Base-by-base conservation (phyloP, 2,797 vertebrate species). In the Hydrocynus forskahlii region DNA sequence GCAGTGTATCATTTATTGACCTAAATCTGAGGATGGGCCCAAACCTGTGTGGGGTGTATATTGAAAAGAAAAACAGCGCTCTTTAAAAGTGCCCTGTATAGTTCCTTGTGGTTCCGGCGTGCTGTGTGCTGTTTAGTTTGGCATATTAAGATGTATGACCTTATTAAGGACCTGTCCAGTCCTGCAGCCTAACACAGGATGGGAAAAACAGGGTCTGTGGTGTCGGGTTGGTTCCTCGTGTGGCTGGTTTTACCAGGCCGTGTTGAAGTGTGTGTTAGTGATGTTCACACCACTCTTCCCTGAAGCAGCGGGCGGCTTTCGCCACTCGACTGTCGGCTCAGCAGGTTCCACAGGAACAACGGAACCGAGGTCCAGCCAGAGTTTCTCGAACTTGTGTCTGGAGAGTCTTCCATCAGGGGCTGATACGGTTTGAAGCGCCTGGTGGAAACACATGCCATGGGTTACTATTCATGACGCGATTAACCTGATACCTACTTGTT, bases 381-480 rank as follows among this genome's bases (percentile, higher is more conserved):
- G 86, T 91, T 79, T 88, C 92, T 90, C 43, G 86, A 88, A 12
- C 48, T 77, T 43, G 21, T 83, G 71, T 74, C 84, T 23, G 40
- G 4, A 4, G 12, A 70, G 19, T 93, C 91, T 7, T 93, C 92
- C 10, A 75, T 90, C 14, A 96, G 89, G 0, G 92, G 93, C 66
- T 88, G 92, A 87, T 94, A 96, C 86, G 95, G 94, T 88, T 95
- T 96, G 84, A 84, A 88, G 13, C 92, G 89, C 86, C 96, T 97
- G 88, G 81, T 55, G 78, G 69, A 68, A 68, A 66, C 7, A 21
- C 1, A 45, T 17, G 0, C n/a, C 9, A 55, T 67, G 13, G 54
- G 9, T 60, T 55, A 35, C 2, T 19, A 35, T 74, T 16, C n/a
- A 17, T 6, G 16, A 0, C 9, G 55, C 21, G 7, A n/a, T n/a